phyloP scores from a whole-genome alignment of 2,888 invertebrate species.

The Prosapia bicincta region DNA sequence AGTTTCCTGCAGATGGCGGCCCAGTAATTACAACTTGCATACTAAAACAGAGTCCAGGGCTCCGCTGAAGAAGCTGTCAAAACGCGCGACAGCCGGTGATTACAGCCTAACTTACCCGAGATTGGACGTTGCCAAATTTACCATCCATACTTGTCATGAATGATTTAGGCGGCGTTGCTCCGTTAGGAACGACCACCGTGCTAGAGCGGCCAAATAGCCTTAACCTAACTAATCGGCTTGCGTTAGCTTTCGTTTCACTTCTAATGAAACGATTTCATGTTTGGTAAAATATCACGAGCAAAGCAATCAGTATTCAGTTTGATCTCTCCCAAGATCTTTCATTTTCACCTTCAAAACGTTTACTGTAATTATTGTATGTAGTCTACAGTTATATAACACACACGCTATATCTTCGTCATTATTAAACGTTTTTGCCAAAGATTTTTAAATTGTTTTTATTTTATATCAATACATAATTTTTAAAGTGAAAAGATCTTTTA shows the following conservation, averaged over 20 bases:
- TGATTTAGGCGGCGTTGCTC: not conserved
- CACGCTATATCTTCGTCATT: too few relatives aligned
- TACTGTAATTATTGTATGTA: too few relatives aligned
- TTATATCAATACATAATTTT: too few relatives aligned
- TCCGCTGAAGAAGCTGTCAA: conserved; percentile 2
- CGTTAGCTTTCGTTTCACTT: not conserved
- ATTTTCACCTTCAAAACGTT: too few relatives aligned
- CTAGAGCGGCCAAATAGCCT: not conserved
- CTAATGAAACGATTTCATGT: not conserved
- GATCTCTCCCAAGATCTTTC: too few relatives aligned
- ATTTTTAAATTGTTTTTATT: too few relatives aligned
- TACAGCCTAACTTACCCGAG: not conserved
- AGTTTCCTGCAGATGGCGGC: not conserved
- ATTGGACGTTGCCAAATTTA: conserved; percentile 2
- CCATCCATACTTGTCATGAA: not conserved
- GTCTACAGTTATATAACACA: too few relatives aligned
- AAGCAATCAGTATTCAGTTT: too few relatives aligned
- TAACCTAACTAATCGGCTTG: not conserved
- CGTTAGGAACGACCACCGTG: not conserved
- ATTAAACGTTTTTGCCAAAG: too few relatives aligned
- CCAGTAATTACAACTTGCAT: not conserved
- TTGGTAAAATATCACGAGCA: too few relatives aligned
- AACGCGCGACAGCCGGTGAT: not conserved
- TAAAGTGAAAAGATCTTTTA: too few relatives aligned
- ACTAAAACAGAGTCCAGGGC: not conserved